These are phyloP conservation scores for Eulithis prunata DNA, from an alignment of 2,888 invertebrate genomes.

Conservation along the genomic window DNA sequence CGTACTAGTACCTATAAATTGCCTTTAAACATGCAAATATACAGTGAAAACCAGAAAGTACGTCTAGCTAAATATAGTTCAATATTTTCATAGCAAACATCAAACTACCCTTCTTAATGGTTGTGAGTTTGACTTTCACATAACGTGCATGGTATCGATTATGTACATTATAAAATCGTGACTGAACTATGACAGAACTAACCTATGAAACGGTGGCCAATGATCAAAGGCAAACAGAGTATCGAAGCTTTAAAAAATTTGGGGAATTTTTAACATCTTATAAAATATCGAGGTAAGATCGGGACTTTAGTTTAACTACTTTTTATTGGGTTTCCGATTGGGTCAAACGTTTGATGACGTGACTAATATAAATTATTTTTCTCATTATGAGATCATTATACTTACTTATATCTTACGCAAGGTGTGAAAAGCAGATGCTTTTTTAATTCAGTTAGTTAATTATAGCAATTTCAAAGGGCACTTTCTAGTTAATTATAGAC, in stretches of 20 bases:
- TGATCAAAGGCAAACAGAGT: too few relatives aligned
- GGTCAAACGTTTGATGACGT: too few relatives aligned
- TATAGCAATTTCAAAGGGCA: neutral
- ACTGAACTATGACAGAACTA: too few relatives aligned
- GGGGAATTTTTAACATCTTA: too few relatives aligned
- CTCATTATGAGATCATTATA: neutral
- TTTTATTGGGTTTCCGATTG: too few relatives aligned
- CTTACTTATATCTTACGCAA: neutral
- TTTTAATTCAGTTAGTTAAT: too few relatives aligned
- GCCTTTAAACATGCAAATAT: neutral
- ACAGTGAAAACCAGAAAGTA: neutral
- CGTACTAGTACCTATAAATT: neutral
- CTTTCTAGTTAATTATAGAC: neutral
- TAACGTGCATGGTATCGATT: neutral
- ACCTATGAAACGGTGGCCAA: too few relatives aligned
- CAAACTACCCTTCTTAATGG: neutral
- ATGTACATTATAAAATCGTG: neutral
- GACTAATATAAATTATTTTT: too few relatives aligned
- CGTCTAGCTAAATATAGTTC: neutral
- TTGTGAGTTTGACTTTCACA: neutral
- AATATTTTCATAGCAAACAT: constrained; percentile 1
- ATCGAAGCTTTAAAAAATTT: too few relatives aligned
- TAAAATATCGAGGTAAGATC: too few relatives aligned
- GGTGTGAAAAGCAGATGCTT: neutral
- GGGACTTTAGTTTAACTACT: too few relatives aligned